phyloP scores from a whole-genome alignment of 1,140 invertebrate genomes.

The Drosophila parabipectinata region DNA sequence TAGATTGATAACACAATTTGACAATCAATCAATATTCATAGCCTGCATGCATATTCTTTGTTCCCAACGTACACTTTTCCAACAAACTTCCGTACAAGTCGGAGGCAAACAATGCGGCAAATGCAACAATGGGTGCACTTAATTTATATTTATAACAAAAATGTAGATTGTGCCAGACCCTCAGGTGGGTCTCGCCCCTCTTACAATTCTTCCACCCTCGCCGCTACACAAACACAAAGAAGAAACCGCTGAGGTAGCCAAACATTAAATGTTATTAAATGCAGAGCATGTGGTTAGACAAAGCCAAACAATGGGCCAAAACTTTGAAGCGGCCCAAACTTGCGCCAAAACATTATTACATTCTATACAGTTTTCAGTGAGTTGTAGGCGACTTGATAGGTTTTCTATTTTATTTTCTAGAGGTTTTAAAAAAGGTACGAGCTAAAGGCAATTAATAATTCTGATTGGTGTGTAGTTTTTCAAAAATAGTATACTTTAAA shows the following conservation, averaged over 20 bases:
- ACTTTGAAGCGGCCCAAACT: constrained; percentile 52
- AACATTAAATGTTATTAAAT: constrained; percentile 78
- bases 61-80: constrained; percentile 16
- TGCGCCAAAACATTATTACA: constrained; percentile 15
- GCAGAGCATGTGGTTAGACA: constrained; percentile 54
- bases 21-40: constrained; percentile 69
- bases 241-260: constrained; percentile 55
- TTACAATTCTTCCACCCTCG: not conserved
- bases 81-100: constrained; percentile 18
- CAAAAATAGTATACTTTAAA: too few relatives aligned
- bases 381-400: not conserved
- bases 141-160: constrained; percentile 73
- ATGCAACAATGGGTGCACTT: constrained; percentile 60
- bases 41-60: constrained; percentile 20
- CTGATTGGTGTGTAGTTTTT: not conserved
- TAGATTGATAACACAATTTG: constrained; percentile 60
- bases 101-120: constrained; percentile 72
- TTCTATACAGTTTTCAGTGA: not conserved
- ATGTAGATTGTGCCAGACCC: constrained; percentile 3
- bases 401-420: not conserved
- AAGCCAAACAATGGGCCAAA: constrained; percentile 57
- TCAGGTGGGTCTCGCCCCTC: constrained; percentile 6
- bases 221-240: constrained; percentile 36
- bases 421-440: not conserved
- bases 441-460: not conserved